Evolutionary conservation across 2,113 vertebrate species (phyloP).

Genomic region (Chaenogobius annularis): DNA sequence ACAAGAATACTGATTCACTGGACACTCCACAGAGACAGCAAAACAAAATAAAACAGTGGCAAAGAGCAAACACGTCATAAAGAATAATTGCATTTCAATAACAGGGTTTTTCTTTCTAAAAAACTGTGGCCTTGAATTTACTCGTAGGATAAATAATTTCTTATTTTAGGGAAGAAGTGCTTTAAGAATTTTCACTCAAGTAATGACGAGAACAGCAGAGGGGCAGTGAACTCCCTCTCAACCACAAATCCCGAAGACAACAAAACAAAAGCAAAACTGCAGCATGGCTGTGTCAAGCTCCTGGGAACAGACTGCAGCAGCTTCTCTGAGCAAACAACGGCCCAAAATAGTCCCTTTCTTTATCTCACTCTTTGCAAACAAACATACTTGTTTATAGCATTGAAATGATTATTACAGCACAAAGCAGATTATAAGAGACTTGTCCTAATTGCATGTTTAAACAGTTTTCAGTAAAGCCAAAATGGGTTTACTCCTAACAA

Average conservation of each 20-base stretch:
- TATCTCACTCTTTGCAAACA: slow-evolving; percentile 60
- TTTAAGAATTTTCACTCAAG: slow-evolving; percentile 32
- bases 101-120: slow-evolving; percentile 24
- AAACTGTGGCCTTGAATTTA: slow-evolving; percentile 32
- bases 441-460: slow-evolving; percentile 55
- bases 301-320: slow-evolving; percentile 73
- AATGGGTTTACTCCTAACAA: slow-evolving; percentile 66
- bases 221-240: slow-evolving; percentile 65
- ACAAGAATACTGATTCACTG: slow-evolving; percentile 46
- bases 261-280: slow-evolving; percentile 70
- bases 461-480: slow-evolving; percentile 51
- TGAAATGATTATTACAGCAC: slow-evolving; percentile 68
- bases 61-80: slow-evolving; percentile 34
- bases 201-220: slow-evolving; percentile 53
- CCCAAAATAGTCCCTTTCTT: slow-evolving; percentile 75
- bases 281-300: slow-evolving; percentile 63
- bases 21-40: slow-evolving; percentile 40
- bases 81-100: slow-evolving; percentile 59
- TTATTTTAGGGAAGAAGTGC: slow-evolving; percentile 48
- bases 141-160: slow-evolving; percentile 39
- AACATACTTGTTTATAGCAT: slow-evolving; percentile 64
- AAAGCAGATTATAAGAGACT: slow-evolving; percentile 52
- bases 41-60: slow-evolving; percentile 30
- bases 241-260: slow-evolving; percentile 68
- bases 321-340: slow-evolving; percentile 75